A percentile compares a stretch with the other conserved stretches of the same genome.
Conservation (phyloP, 2,797 vertebrate genomes). For the Philypnodon macrostomus region DNA sequence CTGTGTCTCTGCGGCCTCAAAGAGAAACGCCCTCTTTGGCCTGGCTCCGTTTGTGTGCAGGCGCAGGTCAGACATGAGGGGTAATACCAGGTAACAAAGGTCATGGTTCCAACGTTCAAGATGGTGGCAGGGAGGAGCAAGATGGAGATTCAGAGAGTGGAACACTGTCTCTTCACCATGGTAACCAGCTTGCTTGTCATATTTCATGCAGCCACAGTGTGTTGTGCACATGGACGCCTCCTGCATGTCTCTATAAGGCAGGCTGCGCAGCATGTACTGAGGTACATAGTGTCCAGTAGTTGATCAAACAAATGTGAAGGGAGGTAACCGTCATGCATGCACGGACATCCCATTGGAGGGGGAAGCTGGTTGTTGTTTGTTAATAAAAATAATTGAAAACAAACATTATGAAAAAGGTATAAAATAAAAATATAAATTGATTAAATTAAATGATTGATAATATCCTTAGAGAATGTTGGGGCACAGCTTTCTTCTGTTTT, state of each 20-base stretch:
- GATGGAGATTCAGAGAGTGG: conserved; percentile 96
- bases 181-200: conserved; percentile 85
- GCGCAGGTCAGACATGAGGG: conserved; percentile 34
- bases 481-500: conserved; percentile 51
- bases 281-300: conserved; percentile 71
- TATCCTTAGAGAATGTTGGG: conserved; percentile 17
- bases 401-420: conserved; percentile 12
- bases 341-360: conserved; percentile 61
- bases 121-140: conserved; percentile 81
- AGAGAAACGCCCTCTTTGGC: conserved; percentile 89
- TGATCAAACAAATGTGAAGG: conserved; percentile 37
- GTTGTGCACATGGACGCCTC: conserved; percentile 53
- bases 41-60: conserved; percentile 61
- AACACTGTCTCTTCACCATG: conserved; percentile 84
- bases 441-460: conserved; percentile 37
- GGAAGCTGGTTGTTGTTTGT: conserved; percentile 57
- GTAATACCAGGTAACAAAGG: conserved; percentile 63
- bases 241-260: conserved; percentile 39
- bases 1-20: conserved; percentile 97
- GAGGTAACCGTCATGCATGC: conserved; percentile 69
- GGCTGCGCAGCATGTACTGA: conserved; percentile 67
- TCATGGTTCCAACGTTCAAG: conserved; percentile 62
- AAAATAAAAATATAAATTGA: conserved; percentile 24
- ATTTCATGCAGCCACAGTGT: conserved; percentile 90
- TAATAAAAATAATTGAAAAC: conserved; percentile 24